Base-by-base conservation (phyloP, 2,888 invertebrate genomes). In the Coelogynopora nodosa region DNA sequence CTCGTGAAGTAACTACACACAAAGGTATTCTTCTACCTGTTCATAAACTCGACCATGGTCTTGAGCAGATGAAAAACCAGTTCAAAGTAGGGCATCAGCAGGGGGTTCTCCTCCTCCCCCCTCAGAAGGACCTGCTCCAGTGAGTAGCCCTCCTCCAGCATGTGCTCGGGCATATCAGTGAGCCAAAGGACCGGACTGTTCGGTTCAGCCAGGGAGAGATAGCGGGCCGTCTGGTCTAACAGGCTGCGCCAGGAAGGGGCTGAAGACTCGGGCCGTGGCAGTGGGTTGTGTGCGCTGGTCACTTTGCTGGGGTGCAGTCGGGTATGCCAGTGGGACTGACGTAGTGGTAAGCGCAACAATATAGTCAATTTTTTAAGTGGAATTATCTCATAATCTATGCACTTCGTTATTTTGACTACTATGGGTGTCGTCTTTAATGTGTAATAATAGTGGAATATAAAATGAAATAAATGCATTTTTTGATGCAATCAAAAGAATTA, bases 51-150 rank as follows among this genome's bases (percentile, higher is more conserved):
- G 84, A 90, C 86, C 90, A 90, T 90, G 13, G 90, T 90, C 86
- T 90, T 90, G 0, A 90, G 89, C 74, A 91, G 87, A 87, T 90
- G 90, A 88, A 90, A 90, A 10, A 90, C 90, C 85, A 90, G 87
- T 86, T 90, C 90, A 89, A 89, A 90, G 87, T 91, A 91, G 74
- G 89, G 90, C 88, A 89, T 89, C 31, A 90, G 89, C 86, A 89
- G 88, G n/a, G 89, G 88, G 88, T 90, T 91, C 23, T 80, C 81
- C 81, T 27, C 81, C 13, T 80, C 27, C 23, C 81, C 81, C 13
- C 81, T 10, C 10, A 80, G 27, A 5, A 80, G 2, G 2, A 27
- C 26, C 27, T 13, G 23, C 81, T 80, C 81, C 81, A n/a, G 5
- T 2, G 81, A 5, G 29, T 80, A 80, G 5, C 81, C 81, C 13